Evolutionary conservation across 2,113 vertebrate species (phyloP), one percentile per base, ranked within the genome.

Genomic region (Opisthocomus hoazin): DNA sequence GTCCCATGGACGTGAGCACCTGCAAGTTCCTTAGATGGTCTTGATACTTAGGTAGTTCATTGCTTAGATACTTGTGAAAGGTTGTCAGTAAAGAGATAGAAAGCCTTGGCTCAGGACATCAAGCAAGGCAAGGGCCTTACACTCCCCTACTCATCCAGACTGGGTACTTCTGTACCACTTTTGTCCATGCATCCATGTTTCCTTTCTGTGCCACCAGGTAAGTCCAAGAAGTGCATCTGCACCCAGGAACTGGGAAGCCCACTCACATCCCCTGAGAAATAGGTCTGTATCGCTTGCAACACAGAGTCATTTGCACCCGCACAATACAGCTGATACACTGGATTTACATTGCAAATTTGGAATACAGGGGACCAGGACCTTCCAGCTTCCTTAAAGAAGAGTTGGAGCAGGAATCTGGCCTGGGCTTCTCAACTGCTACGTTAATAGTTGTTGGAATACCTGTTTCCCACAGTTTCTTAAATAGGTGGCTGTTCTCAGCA

Each of bases 301-400:
- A 7, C 2, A 20, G 26, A 65, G 23, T 37, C 4, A 0, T 39
- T 46, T 54, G 12, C 41, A 53, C 20, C 10, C 0, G 6, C 15
- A 21, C 4, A 30, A 6, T 19, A 45, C 15, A 57, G 22, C 12
- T 11, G 32, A 48, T n/a, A 36, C n/a, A 30, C n/a, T 34, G 36
- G 20, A 85, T 45, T 89, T 76, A 51, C 10, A 15, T 5, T 43
- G 9, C 48, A 34, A 78, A 15, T 66, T 66, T 66, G 32, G 43
- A 71, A 63, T 63, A 24, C 3, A 32, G 29, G 10, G 14, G 6
- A 61, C 9, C 30, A 65, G 43, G 30, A 22, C 11, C 10, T 94
- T 85, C 16, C 26, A 58, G 3, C 7, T 68, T 58, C 23, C 63
- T 73, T 90, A 76, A 85, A 58, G 22, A n/a, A 63, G 41, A 63